Percentiles rank a stretch among this genome's conserved stretches.
These are phyloP conservation scores for Caretta caretta DNA, from an alignment of 2,113 vertebrate species.

Conservation along the genomic window DNA sequence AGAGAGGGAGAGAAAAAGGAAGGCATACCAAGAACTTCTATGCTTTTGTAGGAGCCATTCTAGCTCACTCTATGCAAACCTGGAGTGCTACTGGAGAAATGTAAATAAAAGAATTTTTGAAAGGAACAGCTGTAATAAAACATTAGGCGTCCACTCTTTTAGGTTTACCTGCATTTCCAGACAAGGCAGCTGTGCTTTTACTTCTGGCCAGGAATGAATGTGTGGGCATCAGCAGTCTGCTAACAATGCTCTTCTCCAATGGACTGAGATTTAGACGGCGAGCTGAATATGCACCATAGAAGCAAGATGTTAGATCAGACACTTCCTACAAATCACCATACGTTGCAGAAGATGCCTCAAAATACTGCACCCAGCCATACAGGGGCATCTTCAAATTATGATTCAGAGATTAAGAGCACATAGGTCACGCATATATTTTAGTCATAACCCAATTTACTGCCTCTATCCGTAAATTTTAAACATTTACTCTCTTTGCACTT, in stretches of 20 bases:
- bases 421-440: not conserved
- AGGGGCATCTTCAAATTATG: not conserved
- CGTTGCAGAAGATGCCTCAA: not conserved
- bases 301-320: conserved; percentile 75
- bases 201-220: conserved; percentile 98
- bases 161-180: conserved; percentile 93
- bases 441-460: not conserved
- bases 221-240: conserved; percentile 94
- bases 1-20: not conserved
- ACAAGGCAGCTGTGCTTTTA: conserved; percentile 92
- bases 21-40: not conserved
- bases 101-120: not conserved
- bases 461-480: not conserved
- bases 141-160: not conserved
- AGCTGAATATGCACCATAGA: conserved; percentile 84
- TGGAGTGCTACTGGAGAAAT: not conserved
- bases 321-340: not conserved
- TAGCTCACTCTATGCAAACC: not conserved
- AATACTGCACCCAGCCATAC: not conserved
- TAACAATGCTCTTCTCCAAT: conserved; percentile 95
- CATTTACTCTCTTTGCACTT: not conserved
- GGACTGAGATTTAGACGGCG: conserved; percentile 91
- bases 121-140: not conserved
- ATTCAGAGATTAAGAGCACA: not conserved
- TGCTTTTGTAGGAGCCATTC: not conserved